These are phyloP conservation scores for Emydoidea blandingii DNA, from an alignment of 2,797 vertebrate species.

Conservation along the genomic window DNA sequence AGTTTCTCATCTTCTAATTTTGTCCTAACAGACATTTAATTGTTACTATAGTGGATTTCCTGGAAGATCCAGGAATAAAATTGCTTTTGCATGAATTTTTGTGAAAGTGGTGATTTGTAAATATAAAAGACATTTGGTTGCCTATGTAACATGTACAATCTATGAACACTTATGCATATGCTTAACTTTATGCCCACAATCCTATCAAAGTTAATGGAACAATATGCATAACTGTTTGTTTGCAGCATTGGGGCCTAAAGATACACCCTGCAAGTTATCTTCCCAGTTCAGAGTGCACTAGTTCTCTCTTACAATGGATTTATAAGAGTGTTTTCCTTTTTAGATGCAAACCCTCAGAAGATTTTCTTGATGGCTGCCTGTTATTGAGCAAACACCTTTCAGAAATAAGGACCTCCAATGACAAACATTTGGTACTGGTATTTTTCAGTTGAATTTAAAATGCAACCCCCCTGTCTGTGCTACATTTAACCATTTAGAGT, in stretches of 20 bases:
- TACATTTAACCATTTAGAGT: neutral
- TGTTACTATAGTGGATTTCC: neutral
- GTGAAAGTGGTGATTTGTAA: neutral
- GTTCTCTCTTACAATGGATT: conserved; percentile 1
- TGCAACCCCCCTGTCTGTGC: neutral
- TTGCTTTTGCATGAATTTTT: neutral
- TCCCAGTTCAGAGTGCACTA: neutral
- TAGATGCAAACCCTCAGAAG: conserved; percentile 90
- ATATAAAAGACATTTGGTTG: neutral
- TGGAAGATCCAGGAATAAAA: neutral
- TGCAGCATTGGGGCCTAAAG: neutral
- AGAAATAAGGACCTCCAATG: conserved; percentile 84
- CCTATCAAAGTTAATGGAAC: neutral
- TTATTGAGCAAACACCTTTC: conserved; percentile 90
- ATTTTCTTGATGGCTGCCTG: conserved; percentile 89
- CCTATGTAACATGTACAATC: neutral
- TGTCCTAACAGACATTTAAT: neutral
- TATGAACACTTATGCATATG: neutral
- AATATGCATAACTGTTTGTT: neutral
- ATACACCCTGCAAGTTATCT: neutral
- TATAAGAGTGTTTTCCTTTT: conserved; percentile 50
- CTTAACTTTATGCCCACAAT: conserved; percentile 12
- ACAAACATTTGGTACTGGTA: conserved; percentile 79
- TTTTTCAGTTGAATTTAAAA: conserved; percentile 19
- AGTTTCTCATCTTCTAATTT: neutral